These are phyloP conservation scores for Psix sp. DNA, from an alignment of 1,140 invertebrate genomes.

Conservation along the genomic window DNA sequence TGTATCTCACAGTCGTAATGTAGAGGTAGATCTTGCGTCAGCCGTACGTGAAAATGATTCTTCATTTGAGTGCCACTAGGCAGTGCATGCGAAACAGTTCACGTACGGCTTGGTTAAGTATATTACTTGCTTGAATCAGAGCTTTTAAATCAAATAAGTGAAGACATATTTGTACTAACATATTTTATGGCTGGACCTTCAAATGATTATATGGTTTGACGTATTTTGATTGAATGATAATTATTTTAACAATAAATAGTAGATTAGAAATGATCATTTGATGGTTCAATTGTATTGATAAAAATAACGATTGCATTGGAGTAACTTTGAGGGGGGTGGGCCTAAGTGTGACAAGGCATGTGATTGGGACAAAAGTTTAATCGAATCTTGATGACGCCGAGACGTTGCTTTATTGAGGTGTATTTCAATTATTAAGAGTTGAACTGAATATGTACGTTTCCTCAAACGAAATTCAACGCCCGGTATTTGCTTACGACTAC, in stretches of 20 bases:
- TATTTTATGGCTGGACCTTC: no score
- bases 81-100: no score
- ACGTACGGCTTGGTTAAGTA: neutral
- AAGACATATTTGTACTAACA: no score
- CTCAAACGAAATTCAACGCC: constrained; percentile 63
- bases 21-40: constrained; percentile 47
- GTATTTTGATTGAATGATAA: no score
- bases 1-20: constrained; percentile 47
- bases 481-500: constrained; percentile 55
- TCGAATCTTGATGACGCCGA: constrained; percentile 14
- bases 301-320: constrained; percentile 24
- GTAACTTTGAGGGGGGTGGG: constrained; percentile 68
- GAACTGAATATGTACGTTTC: constrained; percentile 77
- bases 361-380: constrained; percentile 67
- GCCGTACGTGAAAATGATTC: constrained; percentile 22
- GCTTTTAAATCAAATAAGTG: no score
- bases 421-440: constrained; percentile 28
- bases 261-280: no score
- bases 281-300: neutral
- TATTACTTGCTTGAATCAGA: no score
- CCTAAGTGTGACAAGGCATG: constrained; percentile 77
- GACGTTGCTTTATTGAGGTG: constrained; percentile 57
- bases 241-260: no score
- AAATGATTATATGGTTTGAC: no score
- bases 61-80: no score